Base-by-base conservation (phyloP, 2,797 vertebrate species). In the Falco cherrug region DNA sequence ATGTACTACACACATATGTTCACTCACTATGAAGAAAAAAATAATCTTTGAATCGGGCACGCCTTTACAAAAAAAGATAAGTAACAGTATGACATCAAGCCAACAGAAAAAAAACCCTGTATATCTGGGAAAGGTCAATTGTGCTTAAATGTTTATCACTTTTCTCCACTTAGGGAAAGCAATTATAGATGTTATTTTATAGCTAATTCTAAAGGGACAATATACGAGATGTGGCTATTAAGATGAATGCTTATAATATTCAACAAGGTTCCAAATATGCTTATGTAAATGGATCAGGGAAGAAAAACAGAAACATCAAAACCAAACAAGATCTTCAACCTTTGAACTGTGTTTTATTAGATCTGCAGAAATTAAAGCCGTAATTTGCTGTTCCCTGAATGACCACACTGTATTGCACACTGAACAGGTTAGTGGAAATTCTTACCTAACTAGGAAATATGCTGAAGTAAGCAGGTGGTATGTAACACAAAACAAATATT, bases 391-490 rank as follows among this genome's bases (percentile, higher is more conserved):
- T 57, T 95, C 71, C n/a, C 59, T 69, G 33, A 71, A 83, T 67
- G 75, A 71, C 31, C 85, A 93, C 85, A 67, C 63, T 76, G 73
- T 80, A 94, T 48, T 60, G 15, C 63, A 94, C 67, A 78, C 89
- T 90, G 84, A 91, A 71, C 22, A 59, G 48, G 91, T 94, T 93
- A 95, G 89, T 19, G n/a, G 81, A 84, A 96, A 92, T 95, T 94
- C 78, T 87, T 74, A 89, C 77, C 89, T 95, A 94, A 97, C 97
- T 97, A 96, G 91, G 95, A 97, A 97, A 96, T 78, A 95, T 26
- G 92, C 83, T 96, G 90, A 97, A 97, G 89, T 63, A 97, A 97
- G 81, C 77, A 92, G 51, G 28, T 90, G 41, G 60, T 93, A 80
- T 65, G 57, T 20, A 70, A 60, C 69, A 83, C 45, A 88, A 78